phyloP scores from a whole-genome alignment of 2,797 vertebrate genomes.

The Eptatretus atami region DNA sequence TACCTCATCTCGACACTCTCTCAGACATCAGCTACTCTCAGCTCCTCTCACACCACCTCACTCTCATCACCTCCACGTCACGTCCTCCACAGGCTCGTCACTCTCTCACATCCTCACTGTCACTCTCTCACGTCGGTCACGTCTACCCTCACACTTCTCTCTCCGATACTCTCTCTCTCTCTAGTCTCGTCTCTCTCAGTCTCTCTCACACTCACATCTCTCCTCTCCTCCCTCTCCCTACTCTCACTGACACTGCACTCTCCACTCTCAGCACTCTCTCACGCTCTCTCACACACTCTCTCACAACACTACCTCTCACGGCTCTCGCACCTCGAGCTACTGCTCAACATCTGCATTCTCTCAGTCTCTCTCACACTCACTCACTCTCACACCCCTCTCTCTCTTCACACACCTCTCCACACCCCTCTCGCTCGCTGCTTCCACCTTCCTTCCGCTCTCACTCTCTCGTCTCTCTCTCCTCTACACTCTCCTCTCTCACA shows the following conservation, averaged over 20 bases:
- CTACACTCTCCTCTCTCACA: neutral
- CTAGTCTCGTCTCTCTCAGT: neutral
- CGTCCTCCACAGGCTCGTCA: too few species aligned
- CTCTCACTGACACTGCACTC: neutral
- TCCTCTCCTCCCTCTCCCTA: neutral
- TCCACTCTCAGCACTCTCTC: too few species aligned
- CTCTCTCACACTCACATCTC: neutral
- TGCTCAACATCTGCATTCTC: too few species aligned
- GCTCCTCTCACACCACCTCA: too few species aligned
- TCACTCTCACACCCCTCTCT: neutral
- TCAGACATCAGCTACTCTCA: too few species aligned
- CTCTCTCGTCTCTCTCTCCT: neutral
- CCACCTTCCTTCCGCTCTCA: neutral
- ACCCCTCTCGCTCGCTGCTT: neutral
- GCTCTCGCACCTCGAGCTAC: too few species aligned
- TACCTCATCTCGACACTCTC: too few species aligned
- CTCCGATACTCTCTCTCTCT: neutral
- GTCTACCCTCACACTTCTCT: neutral
- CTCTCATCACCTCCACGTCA: neutral
- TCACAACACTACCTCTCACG: too few species aligned
- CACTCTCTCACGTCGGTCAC: neutral
- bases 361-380: neutral
- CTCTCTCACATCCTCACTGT: neutral
- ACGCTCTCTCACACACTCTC: too few species aligned
- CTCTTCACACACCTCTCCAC: neutral